Conservation (phyloP, 2,113 vertebrate species). For the Dasyurus viverrinus region DNA sequence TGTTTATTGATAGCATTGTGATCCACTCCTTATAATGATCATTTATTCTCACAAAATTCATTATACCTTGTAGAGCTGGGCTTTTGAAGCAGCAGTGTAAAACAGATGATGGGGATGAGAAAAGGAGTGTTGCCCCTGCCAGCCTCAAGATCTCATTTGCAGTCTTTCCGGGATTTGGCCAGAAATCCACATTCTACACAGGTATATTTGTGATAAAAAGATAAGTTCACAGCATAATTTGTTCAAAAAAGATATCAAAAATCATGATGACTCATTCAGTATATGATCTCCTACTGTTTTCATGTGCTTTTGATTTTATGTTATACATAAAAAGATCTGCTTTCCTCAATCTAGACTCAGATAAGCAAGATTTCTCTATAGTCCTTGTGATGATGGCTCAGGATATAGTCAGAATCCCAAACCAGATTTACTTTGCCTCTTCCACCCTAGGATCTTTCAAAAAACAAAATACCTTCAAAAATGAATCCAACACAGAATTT, state of each 20-base stretch:
- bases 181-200: background rate
- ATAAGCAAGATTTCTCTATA: background rate
- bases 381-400: background rate
- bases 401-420: background rate
- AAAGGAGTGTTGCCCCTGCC: background rate
- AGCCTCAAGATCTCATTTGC: background rate
- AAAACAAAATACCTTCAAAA: background rate
- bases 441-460: background rate
- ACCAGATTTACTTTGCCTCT: background rate
- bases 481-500: background rate
- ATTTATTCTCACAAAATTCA: background rate
- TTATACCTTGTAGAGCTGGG: background rate
- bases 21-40: background rate
- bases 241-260: background rate
- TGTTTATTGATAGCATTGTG: background rate
- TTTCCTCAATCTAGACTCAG: background rate
- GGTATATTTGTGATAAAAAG: background rate
- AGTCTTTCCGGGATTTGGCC: background rate
- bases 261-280: background rate
- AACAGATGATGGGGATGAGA: background rate
- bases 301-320: background rate
- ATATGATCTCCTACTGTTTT: background rate
- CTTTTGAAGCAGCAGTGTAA: background rate
- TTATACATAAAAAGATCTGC: background rate
- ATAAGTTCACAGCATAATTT: background rate